phyloP scores from a whole-genome alignment of 2,797 vertebrate genomes.

The Gadopsis bispinosus region DNA sequence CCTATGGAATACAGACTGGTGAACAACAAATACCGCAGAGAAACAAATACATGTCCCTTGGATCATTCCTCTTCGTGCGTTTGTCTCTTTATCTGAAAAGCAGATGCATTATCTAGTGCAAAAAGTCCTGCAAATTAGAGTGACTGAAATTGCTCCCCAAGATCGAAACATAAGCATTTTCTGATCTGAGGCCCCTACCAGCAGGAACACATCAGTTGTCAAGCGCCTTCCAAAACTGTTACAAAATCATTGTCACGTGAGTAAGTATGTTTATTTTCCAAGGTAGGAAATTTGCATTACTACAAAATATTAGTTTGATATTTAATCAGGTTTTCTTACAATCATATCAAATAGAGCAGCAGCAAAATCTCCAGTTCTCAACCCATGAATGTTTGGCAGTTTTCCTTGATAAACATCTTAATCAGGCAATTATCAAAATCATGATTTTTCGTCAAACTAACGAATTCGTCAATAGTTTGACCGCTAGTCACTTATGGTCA shows the following conservation, averaged over 20 bases:
- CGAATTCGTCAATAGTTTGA: background rate
- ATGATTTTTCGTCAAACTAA: background rate
- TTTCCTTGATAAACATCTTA: too few species aligned
- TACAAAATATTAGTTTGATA: background rate
- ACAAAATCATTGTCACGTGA: background rate
- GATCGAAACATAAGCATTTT: background rate
- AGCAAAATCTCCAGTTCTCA: background rate
- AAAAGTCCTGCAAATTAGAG: background rate
- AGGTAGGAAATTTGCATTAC: background rate
- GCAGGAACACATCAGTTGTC: background rate
- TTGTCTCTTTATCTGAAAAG: background rate
- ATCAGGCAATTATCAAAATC: background rate
- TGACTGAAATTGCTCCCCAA: background rate
- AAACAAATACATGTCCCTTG: constrained; percentile 15
- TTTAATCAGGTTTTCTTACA: background rate
- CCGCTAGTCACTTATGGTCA: background rate
- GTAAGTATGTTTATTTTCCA: background rate
- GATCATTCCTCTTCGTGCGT: constrained; percentile 5
- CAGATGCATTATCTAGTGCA: background rate
- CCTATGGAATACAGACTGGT: constrained; percentile 9
- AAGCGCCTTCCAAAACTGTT: background rate
- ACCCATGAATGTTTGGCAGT: background rate
- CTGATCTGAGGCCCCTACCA: background rate
- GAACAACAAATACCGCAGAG: background rate
- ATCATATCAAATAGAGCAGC: background rate